These are phyloP conservation scores for Drosophila limbata DNA, from an alignment of 2,888 invertebrate species.

Conservation along the genomic window DNA sequence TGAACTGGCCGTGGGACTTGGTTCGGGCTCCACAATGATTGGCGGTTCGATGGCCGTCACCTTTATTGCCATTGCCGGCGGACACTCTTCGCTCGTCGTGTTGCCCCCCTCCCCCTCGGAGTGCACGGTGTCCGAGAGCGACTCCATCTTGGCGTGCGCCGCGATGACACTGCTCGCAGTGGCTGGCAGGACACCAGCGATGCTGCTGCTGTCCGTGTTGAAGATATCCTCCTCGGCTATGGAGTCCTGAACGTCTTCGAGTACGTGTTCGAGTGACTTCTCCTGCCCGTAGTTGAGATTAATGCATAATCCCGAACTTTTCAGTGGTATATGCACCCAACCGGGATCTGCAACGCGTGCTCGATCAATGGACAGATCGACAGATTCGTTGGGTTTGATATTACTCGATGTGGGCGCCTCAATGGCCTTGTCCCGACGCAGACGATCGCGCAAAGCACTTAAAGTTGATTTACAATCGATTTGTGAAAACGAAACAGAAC, in stretches of 20 bases:
- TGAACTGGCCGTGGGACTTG: conserved; percentile 9
- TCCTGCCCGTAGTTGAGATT: conserved; percentile 80
- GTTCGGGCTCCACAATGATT: conserved; percentile 39
- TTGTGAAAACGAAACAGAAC: conserved; percentile 95
- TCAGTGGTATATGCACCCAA: conserved; percentile 81
- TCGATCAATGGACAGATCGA: conserved; percentile 4
- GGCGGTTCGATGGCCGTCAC: conserved; percentile 49
- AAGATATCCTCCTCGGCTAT: conserved; percentile 83
- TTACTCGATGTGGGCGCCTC: conserved; percentile 68
- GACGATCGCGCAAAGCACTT: conserved; percentile 82
- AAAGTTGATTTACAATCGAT: conserved; percentile 89
- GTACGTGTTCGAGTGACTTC: conserved; percentile 78
- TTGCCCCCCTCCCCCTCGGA: conserved; percentile 79
- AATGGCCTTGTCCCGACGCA: conserved; percentile 81
- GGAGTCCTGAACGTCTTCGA: conserved; percentile 77
- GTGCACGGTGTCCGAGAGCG: conserved; percentile 81
- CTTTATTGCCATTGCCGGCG: conserved; percentile 42
- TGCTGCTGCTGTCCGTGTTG: conserved; percentile 64
- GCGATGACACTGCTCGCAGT: conserved; percentile 75
- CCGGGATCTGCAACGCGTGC: conserved; percentile 61
- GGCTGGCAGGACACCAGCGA: conserved; percentile 44
- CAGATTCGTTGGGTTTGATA: conserved; percentile 3
- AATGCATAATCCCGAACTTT: conserved; percentile 75
- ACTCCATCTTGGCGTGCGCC: conserved; percentile 82
- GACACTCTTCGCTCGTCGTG: conserved; percentile 62